Conservation (phyloP, 2,113 vertebrate genomes). For the Myodes glareolus region DNA sequence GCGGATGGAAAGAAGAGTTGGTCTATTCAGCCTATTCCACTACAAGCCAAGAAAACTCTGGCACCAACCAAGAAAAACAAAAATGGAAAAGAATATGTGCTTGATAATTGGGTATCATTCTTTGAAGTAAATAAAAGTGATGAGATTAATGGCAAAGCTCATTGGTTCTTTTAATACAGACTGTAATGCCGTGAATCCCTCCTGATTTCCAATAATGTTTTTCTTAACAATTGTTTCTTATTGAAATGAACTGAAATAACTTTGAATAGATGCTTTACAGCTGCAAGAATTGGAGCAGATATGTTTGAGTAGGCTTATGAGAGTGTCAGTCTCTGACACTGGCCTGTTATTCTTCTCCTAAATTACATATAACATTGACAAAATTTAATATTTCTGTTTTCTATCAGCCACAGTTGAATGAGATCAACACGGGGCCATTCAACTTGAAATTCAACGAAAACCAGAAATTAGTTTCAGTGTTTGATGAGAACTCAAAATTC, state of each 20-base stretch:
- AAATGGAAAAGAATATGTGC: slow-evolving; percentile 37
- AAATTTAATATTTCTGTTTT: slow-evolving; percentile 56
- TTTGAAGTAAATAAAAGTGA: slow-evolving; percentile 48
- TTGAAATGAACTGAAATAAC: slow-evolving; percentile 69
- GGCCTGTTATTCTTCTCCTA: slow-evolving; percentile 43
- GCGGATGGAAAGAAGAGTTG: slow-evolving; percentile 17
- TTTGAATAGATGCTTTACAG: slow-evolving; percentile 42
- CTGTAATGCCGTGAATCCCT: slow-evolving; percentile 26
- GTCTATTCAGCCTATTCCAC: not conserved
- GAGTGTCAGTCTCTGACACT: slow-evolving; percentile 52
- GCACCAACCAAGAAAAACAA: slow-evolving; percentile 26
- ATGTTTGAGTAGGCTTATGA: not conserved
- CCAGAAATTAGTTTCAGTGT: not conserved
- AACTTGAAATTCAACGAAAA: slow-evolving; percentile 37
- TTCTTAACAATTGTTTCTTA: slow-evolving; percentile 9
- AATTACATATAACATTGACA: slow-evolving; percentile 10
- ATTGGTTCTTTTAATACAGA: slow-evolving; percentile 61
- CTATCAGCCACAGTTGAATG: slow-evolving; percentile 17
- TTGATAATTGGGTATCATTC: slow-evolving; percentile 44
- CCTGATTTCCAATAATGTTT: slow-evolving; percentile 54
- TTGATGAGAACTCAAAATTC: not conserved
- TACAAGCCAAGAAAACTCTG: slow-evolving; percentile 60
- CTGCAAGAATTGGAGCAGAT: slow-evolving; percentile 26
- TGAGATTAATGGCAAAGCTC: slow-evolving; percentile 40
- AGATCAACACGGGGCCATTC: slow-evolving; percentile 23